phyloP scores from a whole-genome alignment of 2,113 vertebrate species.

The Stigmatopora argus region DNA sequence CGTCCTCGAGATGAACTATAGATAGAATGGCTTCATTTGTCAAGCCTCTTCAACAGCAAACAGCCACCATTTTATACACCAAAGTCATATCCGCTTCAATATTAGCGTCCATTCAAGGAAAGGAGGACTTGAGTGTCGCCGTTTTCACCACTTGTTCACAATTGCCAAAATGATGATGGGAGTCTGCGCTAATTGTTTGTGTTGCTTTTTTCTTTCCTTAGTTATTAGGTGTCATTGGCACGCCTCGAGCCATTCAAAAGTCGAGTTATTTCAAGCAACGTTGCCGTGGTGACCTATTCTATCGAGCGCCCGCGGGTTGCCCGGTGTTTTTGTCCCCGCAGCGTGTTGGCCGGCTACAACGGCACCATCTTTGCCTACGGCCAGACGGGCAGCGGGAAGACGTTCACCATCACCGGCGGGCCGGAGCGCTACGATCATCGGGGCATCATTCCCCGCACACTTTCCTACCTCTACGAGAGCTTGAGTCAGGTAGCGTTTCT shows the following conservation, averaged over 20 bases:
- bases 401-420: slow-evolving; percentile 94
- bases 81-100: neutral
- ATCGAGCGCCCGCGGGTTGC: neutral
- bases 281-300: neutral
- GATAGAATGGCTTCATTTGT: neutral
- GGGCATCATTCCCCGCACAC: slow-evolving; percentile 88
- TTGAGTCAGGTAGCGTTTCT: slow-evolving; percentile 63
- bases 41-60: neutral
- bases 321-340: slow-evolving; percentile 42
- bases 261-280: neutral
- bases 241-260: too few species aligned
- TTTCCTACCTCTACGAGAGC: slow-evolving; percentile 83
- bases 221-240: neutral
- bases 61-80: neutral
- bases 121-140: neutral
- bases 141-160: neutral
- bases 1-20: neutral
- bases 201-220: neutral
- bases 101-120: neutral
- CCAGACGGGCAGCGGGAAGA: slow-evolving; percentile 95
- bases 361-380: slow-evolving; percentile 96
- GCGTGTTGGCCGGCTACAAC: slow-evolving; percentile 88
- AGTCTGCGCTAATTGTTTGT: neutral
- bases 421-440: slow-evolving; percentile 83
- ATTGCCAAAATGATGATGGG: too few species aligned